Evolutionary conservation across 2,888 invertebrate species (phyloP), one percentile per base, ranked within the genome.

Genomic region (Galerucella calmariensis): DNA sequence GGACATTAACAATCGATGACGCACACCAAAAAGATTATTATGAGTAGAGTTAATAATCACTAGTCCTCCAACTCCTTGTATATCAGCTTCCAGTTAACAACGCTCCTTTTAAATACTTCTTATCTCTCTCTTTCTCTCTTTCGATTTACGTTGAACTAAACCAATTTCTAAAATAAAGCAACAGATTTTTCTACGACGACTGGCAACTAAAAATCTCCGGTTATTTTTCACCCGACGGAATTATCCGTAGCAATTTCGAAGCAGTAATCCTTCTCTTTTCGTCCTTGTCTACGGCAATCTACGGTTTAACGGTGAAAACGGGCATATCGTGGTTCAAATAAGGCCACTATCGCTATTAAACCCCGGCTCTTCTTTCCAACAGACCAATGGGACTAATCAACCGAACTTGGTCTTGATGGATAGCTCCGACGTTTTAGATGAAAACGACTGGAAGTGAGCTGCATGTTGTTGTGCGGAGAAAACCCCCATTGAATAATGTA

Each of bases 321-420:
- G 48, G 48, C 59, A 69, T 48, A 61, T 59, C 61, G 46, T 58
- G 61, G 69, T 61, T 68, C 63, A 65, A 73, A 68, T 73, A 73
- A 67, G 68, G 68, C 56, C 73, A 68, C 63, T 63, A 68, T 68
- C 75, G 74, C 75, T 77, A 77, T 77, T 77, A 77, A 73, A 69
- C 61, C 53, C 67, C 67, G 74, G 67, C 67, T 68, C 68, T 74
- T 65, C 77, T 72, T 72, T 75, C 66, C 71, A 51, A 66, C 75
- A 71, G 70, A 71, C 76, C 77, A 67, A 72, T 72, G 62, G 77
- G 78, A 79, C 81, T 82, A 82, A 83, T 83, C 83, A 82, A 80
- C 79, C 77, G 78, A 74, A 59, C 56, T 77, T 77, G 81, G 69
- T 67, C 79, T 81, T 83, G 83, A 83, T 82, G 82, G 83, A 83